These are phyloP conservation scores for Telmatochromis sp. DNA, from an alignment of 2,113 vertebrate species.

Conservation along the genomic window DNA sequence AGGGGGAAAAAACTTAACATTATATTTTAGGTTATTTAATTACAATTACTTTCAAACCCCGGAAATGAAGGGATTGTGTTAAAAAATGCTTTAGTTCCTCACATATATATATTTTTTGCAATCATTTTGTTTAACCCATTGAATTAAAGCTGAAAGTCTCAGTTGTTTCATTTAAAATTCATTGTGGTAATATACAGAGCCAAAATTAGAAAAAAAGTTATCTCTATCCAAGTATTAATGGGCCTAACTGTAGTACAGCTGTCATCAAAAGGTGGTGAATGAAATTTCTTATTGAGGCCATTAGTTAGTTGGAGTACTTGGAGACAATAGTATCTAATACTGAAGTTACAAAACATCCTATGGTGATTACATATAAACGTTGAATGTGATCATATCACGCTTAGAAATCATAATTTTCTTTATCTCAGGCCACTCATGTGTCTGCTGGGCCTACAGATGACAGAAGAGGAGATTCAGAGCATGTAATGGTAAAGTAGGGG, in stretches of 20 bases:
- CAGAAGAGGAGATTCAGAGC: neutral
- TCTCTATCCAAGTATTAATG: neutral
- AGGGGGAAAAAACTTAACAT: fast-evolving
- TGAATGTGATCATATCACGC: neutral
- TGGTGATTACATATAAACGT: neutral
- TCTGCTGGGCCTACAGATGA: neutral
- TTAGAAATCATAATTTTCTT: neutral
- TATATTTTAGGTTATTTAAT: neutral
- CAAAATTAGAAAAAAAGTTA: neutral
- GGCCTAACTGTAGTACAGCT: neutral
- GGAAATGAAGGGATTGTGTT: neutral
- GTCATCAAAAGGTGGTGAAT: neutral
- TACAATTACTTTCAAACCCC: fast-evolving
- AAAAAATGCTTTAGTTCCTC: neutral
- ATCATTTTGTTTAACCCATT: neutral
- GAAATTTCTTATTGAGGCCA: neutral
- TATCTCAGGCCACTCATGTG: neutral
- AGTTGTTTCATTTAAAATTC: neutral
- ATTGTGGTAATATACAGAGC: neutral
- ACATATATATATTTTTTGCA: neutral
- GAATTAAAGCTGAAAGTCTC: neutral
- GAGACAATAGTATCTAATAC: neutral
- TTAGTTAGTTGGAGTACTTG: neutral
- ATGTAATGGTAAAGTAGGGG: neutral
- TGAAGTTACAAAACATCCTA: neutral